phyloP scores from a whole-genome alignment of 37 sponge, comb jelly and placozoan genomes.

The Spongia lamella region DNA sequence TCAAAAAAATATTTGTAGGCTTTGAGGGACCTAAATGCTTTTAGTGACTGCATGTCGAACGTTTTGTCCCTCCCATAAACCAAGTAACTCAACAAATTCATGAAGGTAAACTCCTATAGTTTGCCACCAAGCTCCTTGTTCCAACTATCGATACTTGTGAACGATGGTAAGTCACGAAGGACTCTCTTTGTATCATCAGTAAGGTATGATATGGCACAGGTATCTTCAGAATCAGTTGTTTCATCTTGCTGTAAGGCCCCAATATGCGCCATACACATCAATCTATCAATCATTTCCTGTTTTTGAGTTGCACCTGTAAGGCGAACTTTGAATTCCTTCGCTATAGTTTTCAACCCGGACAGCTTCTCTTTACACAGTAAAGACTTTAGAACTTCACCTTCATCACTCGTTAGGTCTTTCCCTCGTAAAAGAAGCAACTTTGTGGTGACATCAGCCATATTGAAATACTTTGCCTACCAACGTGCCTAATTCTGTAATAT shows the following conservation, averaged over 20 bases:
- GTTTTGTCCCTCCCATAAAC: conserved; percentile 27
- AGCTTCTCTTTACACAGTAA: no score
- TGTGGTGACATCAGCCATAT: no score
- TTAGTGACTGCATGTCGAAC: conserved; percentile 28
- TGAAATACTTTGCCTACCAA: no score
- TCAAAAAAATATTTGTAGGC: conserved; percentile 28
- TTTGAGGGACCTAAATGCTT: conserved; percentile 28
- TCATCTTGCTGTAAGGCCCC: conserved; percentile 14
- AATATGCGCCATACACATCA: conserved; percentile 2
- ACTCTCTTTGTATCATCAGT: conserved; percentile 13
- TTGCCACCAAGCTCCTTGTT: background rate
- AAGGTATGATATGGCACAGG: conserved; percentile 6
- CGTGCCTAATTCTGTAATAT: no score
- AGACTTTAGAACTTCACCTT: no score
- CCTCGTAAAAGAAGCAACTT: no score
- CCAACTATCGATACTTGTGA: conserved; percentile 3
- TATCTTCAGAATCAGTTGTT: background rate
- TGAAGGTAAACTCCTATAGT: conserved; percentile 25
- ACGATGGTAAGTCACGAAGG: conserved; percentile 1
- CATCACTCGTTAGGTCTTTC: no score
- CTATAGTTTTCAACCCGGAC: no score
- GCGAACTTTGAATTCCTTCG: no score
- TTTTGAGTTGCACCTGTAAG: no score
- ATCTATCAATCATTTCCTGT: background rate
- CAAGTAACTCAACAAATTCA: conserved; percentile 27